phyloP scores from a whole-genome alignment of 2,113 vertebrate genomes.

The Epinephelus lanceolatus region DNA sequence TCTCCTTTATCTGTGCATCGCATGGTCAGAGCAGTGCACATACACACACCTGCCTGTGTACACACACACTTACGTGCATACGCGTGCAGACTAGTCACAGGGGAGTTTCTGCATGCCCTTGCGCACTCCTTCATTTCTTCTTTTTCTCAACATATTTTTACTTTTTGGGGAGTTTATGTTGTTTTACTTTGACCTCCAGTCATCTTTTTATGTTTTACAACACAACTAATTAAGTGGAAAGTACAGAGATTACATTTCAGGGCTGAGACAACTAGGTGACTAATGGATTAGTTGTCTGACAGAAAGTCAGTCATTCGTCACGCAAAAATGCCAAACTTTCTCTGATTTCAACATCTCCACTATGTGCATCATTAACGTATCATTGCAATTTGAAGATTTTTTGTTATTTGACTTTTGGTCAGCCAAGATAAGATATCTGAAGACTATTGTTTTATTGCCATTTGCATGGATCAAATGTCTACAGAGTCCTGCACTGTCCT shows the following conservation, averaged over 20 bases:
- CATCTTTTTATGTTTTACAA: constrained; percentile 3
- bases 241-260: not conserved
- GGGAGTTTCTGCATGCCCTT: constrained; percentile 61
- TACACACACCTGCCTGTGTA: constrained; percentile 22
- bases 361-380: not conserved
- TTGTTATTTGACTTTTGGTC: not conserved
- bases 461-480: not conserved
- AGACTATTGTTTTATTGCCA: not conserved
- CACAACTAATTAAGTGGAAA: not conserved
- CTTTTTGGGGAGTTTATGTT: constrained; percentile 45
- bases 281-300: no score
- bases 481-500: no score
- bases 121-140: constrained; percentile 39
- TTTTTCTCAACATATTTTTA: constrained; percentile 28
- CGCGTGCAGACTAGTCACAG: constrained; percentile 39
- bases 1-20: constrained; percentile 80
- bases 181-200: constrained; percentile 44
- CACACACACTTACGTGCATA: constrained; percentile 21
- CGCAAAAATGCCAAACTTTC: no score
- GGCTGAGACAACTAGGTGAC: no score
- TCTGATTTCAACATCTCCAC: not conserved
- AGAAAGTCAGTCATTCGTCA: not conserved
- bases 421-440: not conserved
- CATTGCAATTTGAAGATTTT: not conserved
- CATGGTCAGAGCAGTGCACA: constrained; percentile 63